Base-by-base conservation (phyloP, 23 tunicate species). In the Halocynthia roretzi region DNA sequence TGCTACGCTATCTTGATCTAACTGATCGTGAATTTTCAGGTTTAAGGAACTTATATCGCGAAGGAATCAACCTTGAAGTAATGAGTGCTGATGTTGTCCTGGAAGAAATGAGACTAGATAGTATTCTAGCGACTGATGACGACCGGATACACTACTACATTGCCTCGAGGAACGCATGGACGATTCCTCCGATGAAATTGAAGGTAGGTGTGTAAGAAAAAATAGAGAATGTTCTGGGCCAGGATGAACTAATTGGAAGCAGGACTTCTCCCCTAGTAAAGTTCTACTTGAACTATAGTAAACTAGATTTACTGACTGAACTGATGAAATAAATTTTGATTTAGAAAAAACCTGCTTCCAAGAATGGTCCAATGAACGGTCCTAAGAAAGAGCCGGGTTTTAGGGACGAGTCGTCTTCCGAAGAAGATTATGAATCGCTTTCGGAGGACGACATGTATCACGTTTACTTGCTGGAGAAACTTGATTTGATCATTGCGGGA, bases 391-490 rank as follows among this genome's bases (percentile, higher is more conserved):
- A 23, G 15, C 60, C 62, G 9, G 96, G 80, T 19, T 89, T 78
- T 18, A 5, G 31, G 19, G 81, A 64, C 44, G 80, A 80, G 49
- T 84, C 85, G 51, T 79, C 87, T 10, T 83, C 88, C 23, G 96
- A 89, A 62, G 96, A 89, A 75, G 96, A 89, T 70, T 89, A 62
- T 75, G 88, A 89, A 70, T 69, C 75, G 22, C 52, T 89, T 22
- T 81, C 85, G 17, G 97, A 91, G 60, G 90, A 91, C 64, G 97
- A 91, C 57, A 91, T 91, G 97, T 91, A 91, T 52, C 87, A 85
- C 83, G 90, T 91, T 10, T 77, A 67, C 77, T 77, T 85, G 67
- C 51, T 91, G 82, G 97, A 91, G 53, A 85, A 85, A 54, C 86
- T 91, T n/a, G 97, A 91, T 78, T 80, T 85, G 61, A 91, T 91